These are phyloP conservation scores for Mormyrus proboscirostris DNA, from an alignment of 2,797 vertebrate genomes.

Conservation along the genomic window DNA sequence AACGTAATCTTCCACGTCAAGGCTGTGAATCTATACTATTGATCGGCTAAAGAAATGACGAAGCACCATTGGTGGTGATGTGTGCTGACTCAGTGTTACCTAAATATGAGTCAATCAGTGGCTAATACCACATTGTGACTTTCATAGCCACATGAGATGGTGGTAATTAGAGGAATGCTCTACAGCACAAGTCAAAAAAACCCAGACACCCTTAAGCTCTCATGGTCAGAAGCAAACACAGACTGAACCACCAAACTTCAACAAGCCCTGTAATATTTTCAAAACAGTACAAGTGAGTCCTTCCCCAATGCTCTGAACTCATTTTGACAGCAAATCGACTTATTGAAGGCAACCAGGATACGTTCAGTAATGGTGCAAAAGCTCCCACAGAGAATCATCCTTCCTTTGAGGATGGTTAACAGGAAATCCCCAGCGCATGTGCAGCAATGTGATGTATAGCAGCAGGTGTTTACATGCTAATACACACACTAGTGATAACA, in stretches of 20 bases:
- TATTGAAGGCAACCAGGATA: not conserved
- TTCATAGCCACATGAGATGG: not conserved
- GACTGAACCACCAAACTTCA: not conserved
- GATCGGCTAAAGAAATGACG: not conserved
- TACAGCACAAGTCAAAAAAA: not conserved
- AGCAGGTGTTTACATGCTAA: constrained; percentile 1
- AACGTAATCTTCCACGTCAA: not conserved
- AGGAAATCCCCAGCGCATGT: not conserved
- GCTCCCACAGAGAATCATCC: not conserved
- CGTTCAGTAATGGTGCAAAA: not conserved
- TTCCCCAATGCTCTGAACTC: not conserved
- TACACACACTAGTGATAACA: not conserved
- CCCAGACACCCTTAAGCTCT: not conserved
- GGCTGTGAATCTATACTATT: not conserved
- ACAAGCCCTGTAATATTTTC: not conserved
- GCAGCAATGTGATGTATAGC: not conserved
- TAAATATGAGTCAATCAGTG: not conserved
- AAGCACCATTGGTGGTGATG: not conserved
- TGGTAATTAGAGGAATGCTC: not conserved
- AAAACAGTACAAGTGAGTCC: not conserved
- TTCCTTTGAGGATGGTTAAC: not conserved
- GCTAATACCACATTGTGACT: not conserved
- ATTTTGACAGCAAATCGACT: not conserved
- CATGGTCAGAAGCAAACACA: not conserved
- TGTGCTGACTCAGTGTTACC: not conserved